Conservation (phyloP, 2,888 invertebrate genomes). For the Listrodromus nycthemerus region DNA sequence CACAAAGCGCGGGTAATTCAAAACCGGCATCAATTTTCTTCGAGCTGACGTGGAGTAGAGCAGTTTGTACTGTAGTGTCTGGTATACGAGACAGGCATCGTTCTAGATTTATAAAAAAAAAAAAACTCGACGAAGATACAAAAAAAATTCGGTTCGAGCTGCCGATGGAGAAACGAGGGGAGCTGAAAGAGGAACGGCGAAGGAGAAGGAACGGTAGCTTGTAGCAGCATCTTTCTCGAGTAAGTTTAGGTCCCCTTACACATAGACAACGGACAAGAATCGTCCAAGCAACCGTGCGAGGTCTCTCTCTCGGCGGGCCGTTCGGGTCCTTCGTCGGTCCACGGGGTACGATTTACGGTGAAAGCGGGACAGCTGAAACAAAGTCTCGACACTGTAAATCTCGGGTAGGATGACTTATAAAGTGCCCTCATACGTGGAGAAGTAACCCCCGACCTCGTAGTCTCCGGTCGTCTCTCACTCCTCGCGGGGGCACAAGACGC, state of each 20-base stretch:
- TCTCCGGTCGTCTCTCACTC: conserved; percentile 60
- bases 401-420: conserved; percentile 65
- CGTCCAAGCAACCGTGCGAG: conserved; percentile 17
- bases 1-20: conserved; percentile 65
- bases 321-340: conserved; percentile 51
- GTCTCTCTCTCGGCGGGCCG: conserved; percentile 27
- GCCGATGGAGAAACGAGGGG: conserved; percentile 37
- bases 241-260: conserved; percentile 6
- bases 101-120: neutral
- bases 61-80: conserved; percentile 33
- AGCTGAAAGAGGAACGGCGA: conserved; percentile 38
- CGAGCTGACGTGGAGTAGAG: conserved; percentile 35
- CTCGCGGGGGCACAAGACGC: conserved; percentile 25
- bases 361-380: conserved; percentile 70
- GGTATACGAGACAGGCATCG: conserved; percentile 29
- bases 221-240: conserved; percentile 15
- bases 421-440: conserved; percentile 58
- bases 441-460: conserved; percentile 50
- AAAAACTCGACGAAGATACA: conserved; percentile 21
- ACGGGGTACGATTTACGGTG: conserved; percentile 65
- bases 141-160: conserved; percentile 40
- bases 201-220: conserved; percentile 25
- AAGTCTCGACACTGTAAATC: conserved; percentile 67
- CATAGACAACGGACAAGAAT: conserved; percentile 24
- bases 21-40: conserved; percentile 70